These are phyloP conservation scores for Peromyscus leucopus DNA, from an alignment of 2,113 vertebrate species.

Conservation along the genomic window DNA sequence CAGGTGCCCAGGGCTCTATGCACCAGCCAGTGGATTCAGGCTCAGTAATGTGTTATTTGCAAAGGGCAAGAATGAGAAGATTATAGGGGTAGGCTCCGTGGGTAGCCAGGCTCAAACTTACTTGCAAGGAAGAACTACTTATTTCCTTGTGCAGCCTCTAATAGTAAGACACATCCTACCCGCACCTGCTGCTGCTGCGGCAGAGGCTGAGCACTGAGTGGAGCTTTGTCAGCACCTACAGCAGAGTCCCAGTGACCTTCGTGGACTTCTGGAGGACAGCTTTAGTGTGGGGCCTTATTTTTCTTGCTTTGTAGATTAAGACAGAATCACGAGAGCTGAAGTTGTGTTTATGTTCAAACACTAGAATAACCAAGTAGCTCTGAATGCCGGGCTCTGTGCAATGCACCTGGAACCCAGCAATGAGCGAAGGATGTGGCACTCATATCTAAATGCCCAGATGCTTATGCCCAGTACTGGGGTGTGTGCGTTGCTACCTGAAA, in stretches of 20 bases:
- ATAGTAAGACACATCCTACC: background rate
- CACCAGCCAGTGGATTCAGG: background rate
- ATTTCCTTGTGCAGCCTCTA: slow-evolving; percentile 15
- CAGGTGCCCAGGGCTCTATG: background rate
- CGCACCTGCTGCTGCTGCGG: background rate
- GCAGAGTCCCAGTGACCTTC: background rate
- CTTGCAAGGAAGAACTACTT: slow-evolving; percentile 46
- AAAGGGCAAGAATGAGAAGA: slow-evolving; percentile 44
- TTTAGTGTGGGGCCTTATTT: background rate
- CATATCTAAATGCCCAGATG: background rate
- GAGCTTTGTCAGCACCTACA: background rate
- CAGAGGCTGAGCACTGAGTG: background rate
- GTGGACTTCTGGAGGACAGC: background rate
- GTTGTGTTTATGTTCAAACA: background rate
- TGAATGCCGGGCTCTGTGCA: background rate
- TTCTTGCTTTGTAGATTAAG: slow-evolving; percentile 36
- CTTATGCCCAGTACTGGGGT: background rate
- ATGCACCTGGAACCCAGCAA: background rate
- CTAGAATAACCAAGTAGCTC: background rate
- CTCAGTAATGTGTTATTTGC: slow-evolving; percentile 34
- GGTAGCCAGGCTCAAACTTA: slow-evolving; percentile 17
- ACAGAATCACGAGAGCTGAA: background rate
- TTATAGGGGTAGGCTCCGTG: slow-evolving; percentile 15
- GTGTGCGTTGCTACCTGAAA: background rate
- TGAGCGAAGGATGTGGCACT: background rate